phyloP scores from a whole-genome alignment of 2,113 vertebrate species.

The Meles meles region DNA sequence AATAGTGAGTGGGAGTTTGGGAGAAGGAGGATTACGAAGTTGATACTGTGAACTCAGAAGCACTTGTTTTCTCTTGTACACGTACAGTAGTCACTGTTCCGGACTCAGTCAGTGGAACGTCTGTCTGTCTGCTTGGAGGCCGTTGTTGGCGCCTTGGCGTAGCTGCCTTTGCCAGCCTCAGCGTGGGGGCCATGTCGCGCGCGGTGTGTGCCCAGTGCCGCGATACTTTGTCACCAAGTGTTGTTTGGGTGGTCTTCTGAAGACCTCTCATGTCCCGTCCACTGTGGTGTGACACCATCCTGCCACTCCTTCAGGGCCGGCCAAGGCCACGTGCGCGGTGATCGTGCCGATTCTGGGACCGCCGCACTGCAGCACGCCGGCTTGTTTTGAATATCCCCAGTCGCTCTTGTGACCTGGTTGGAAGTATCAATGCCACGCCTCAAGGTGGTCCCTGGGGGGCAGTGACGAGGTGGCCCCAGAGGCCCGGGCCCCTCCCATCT shows the following conservation, averaged over 20 bases:
- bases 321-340: background rate
- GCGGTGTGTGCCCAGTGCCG: slow-evolving; percentile 53
- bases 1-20: background rate
- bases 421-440: slow-evolving; percentile 71
- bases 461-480: slow-evolving; percentile 71
- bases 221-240: slow-evolving; percentile 42
- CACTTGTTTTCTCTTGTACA: slow-evolving; percentile 48
- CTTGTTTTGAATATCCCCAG: slow-evolving; percentile 60
- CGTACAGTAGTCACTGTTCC: background rate
- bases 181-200: slow-evolving; percentile 36
- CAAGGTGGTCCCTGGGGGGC: slow-evolving; percentile 27
- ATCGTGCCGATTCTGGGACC: slow-evolving; percentile 16
- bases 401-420: slow-evolving; percentile 65
- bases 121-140: slow-evolving; percentile 58
- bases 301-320: slow-evolving; percentile 58
- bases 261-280: slow-evolving; percentile 44
- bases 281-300: slow-evolving; percentile 71
- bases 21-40: background rate
- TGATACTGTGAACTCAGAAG: slow-evolving; percentile 32
- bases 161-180: background rate
- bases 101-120: background rate
- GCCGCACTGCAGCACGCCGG: background rate
- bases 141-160: slow-evolving; percentile 42
- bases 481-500: slow-evolving; percentile 77
- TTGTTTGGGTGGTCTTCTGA: slow-evolving; percentile 53